Evolutionary conservation across 2,888 invertebrate species (phyloP), one percentile per base, ranked within the genome.

Genomic region (Gisinianus flammeolus): DNA sequence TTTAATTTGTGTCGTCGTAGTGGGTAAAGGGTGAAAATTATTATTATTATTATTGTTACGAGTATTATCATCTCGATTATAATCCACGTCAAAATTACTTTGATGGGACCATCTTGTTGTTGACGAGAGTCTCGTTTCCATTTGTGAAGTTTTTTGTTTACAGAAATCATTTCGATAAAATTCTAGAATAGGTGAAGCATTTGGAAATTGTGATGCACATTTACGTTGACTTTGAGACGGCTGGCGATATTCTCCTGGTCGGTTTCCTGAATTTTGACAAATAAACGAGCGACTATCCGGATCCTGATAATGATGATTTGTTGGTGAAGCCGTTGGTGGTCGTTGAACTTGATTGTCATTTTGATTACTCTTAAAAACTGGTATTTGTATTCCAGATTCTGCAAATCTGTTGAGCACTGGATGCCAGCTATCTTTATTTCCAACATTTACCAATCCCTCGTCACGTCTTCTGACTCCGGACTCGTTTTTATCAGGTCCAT

Each of bases 131-230:
- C 3, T 6, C 44, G 16, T 44, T 6, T 12, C 58, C 3, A 12
- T 62, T 62, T 62, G 58, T 6, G n/a, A 24, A n/a, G 16, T 12
- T 56, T 56, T 12, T 58, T 58, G 62, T 62, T 28, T 22, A 62
- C 62, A 26, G 28, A 62, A 62, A 62, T 62, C 62, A 62, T 62
- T 62, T 26, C 62, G 62, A 62, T 62, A 62, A 62, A 62, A 62
- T 62, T 62, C 62, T 16, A 62, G 16, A 62, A 62, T 24, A 12
- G 62, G 62, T 0, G 62, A 62, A 24, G 26, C 8, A 44, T 44
- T 44, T 10, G 44, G 6, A n/a, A n/a, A n/a, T n/a, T n/a, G n/a
- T 54, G 16, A 54, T 54, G 54, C 22, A 28, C 56, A 58, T 58
- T 58, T 58, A 8, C 24, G 16, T n/a, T n/a, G 56, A 2, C n/a